A percentile compares a stretch with the other conserved stretches of the same genome.
phyloP scores from a whole-genome alignment of 2,888 invertebrate species.

The Ypsolopha sequella region DNA sequence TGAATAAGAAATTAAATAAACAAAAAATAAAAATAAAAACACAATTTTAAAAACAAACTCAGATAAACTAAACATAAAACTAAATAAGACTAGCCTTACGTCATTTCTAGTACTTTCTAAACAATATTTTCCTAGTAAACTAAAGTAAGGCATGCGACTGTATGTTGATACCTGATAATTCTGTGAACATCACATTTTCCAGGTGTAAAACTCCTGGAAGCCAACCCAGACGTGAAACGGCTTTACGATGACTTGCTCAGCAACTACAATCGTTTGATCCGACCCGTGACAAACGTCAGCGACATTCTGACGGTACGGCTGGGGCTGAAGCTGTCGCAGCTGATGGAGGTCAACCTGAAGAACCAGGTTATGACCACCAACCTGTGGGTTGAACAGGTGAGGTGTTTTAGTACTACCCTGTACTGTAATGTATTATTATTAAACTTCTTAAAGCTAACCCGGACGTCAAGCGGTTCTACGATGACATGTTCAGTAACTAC shows the following conservation, averaged over 20 bases:
- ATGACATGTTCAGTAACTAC: constrained; percentile 95
- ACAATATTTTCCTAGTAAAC: too few relatives aligned
- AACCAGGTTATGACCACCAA: constrained; percentile 96
- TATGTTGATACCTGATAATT: not conserved
- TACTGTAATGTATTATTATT: constrained; percentile 19
- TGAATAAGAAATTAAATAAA: too few relatives aligned
- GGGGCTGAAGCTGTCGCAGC: constrained; percentile 89
- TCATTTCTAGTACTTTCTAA: too few relatives aligned
- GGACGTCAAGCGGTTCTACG: constrained; percentile 94
- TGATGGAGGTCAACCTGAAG: constrained; percentile 92
- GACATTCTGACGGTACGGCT: constrained; percentile 93
- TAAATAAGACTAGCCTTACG: too few relatives aligned
- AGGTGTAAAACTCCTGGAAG: constrained; percentile 73
- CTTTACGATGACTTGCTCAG: constrained; percentile 96
- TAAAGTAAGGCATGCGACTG: too few relatives aligned
- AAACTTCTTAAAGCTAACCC: constrained; percentile 84
- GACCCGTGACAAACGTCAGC: constrained; percentile 93
- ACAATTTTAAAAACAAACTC: too few relatives aligned
- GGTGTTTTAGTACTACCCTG: constrained; percentile 10
- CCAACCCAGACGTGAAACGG: constrained; percentile 94
- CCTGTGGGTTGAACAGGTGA: constrained; percentile 93
- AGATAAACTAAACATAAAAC: too few relatives aligned
- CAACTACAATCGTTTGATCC: constrained; percentile 94
- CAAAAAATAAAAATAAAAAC: too few relatives aligned
- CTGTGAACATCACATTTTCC: constrained; percentile 15